A percentile compares a stretch with the other conserved stretches of the same genome.
Conservation (phyloP, 2,113 vertebrate species). For the Craseonycteris thonglongyai region DNA sequence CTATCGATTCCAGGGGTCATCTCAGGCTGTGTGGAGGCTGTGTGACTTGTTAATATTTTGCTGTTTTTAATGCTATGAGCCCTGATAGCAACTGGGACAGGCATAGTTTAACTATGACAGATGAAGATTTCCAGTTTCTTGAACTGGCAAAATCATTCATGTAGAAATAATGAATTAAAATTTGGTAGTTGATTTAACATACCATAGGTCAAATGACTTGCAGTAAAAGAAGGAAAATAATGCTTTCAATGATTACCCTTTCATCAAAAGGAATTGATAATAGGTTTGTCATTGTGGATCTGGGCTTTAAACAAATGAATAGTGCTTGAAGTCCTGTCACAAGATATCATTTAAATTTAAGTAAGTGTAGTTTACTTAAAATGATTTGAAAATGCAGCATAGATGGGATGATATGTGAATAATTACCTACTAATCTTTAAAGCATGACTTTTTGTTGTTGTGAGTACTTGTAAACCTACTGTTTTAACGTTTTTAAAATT, state of each 20-base stretch:
- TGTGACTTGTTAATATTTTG: conserved; percentile 69
- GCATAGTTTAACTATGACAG: conserved; percentile 79
- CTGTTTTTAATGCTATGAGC: conserved; percentile 75
- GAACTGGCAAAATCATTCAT: conserved; percentile 77
- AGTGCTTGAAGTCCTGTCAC: conserved; percentile 63
- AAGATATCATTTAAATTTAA: conserved; percentile 66
- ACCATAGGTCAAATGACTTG: conserved; percentile 80
- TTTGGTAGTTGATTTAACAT: conserved; percentile 79
- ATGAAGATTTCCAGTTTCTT: conserved; percentile 79
- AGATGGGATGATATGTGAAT: conserved; percentile 51
- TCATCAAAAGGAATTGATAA: conserved; percentile 78
- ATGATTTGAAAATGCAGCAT: conserved; percentile 56
- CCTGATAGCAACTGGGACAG: conserved; percentile 66
- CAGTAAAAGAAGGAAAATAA: conserved; percentile 68
- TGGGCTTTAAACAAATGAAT: conserved; percentile 70
- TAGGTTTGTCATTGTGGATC: conserved; percentile 74
- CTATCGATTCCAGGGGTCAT: conserved; percentile 79
- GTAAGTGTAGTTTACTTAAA: conserved; percentile 70
- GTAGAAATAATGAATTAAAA: conserved; percentile 83
- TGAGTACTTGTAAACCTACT: conserved; percentile 57
- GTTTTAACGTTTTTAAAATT: conserved; percentile 46
- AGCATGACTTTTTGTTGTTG: conserved; percentile 27
- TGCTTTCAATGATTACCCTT: conserved; percentile 82
- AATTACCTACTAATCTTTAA: conserved; percentile 67
- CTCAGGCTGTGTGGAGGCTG: conserved; percentile 61